These are phyloP conservation scores for Lateolabrax maculatus DNA, from an alignment of 2,797 vertebrate species.

Conservation along the genomic window DNA sequence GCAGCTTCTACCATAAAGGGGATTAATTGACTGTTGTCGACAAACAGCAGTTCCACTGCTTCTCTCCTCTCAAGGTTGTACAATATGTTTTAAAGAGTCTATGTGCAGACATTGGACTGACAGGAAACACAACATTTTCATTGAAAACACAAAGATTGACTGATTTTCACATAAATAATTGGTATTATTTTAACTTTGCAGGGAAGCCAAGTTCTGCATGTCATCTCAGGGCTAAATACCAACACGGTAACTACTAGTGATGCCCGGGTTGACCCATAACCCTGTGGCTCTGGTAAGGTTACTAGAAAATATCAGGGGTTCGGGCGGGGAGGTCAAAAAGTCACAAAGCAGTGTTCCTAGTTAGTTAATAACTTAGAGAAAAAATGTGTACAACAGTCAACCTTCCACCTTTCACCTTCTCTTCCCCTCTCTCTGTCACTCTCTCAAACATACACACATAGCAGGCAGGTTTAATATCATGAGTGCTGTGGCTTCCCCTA, in stretches of 20 bases:
- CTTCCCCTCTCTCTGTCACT: too few species aligned
- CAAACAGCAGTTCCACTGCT: conserved; percentile 55
- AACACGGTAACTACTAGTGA: background rate
- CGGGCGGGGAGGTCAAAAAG: too few species aligned
- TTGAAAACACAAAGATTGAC: conserved; percentile 26
- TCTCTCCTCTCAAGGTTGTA: conserved; percentile 56
- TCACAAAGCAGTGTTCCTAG: too few species aligned
- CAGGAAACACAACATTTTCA: conserved; percentile 25
- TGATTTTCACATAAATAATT: conserved; percentile 17
- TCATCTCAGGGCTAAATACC: conserved; percentile 18
- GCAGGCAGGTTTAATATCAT: too few species aligned
- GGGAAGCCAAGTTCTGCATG: background rate
- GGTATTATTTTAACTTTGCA: conserved; percentile 25
- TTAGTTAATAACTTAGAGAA: too few species aligned
- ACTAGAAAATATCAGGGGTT: too few species aligned
- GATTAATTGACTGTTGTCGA: conserved; percentile 67
- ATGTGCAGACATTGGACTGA: conserved; percentile 20
- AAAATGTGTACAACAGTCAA: too few species aligned
- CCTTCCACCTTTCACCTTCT: too few species aligned
- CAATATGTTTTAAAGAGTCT: conserved; percentile 40
- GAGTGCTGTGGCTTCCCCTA: too few species aligned
- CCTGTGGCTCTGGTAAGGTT: too few species aligned
- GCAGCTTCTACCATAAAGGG: conserved; percentile 55
- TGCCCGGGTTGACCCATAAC: too few species aligned
- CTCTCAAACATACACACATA: too few species aligned